Percentiles rank a stretch among this genome's conserved stretches.
Evolutionary conservation across 2,888 invertebrate species (phyloP).

Genomic region (Cheilosia pagana): DNA sequence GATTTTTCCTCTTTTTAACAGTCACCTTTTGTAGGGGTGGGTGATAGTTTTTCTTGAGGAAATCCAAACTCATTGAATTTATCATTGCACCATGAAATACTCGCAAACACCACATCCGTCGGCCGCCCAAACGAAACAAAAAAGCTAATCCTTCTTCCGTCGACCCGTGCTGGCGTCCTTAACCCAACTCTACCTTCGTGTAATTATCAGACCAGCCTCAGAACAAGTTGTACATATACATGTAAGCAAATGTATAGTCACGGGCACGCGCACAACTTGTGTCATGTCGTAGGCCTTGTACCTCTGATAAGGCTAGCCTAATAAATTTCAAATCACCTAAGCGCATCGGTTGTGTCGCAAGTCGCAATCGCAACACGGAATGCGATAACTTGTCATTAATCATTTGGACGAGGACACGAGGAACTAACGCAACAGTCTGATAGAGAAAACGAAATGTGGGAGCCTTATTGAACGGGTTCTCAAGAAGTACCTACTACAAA

Average conservation of each 20-base stretch:
- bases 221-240: conserved; percentile 49
- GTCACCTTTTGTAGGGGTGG: too few species aligned
- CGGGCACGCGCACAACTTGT: conserved; percentile 12
- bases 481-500: neutral
- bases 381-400: conserved; percentile 69
- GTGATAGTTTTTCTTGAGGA: too few species aligned
- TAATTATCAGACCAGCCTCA: conserved; percentile 44
- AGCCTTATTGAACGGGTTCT: conserved; percentile 57
- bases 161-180: neutral
- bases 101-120: neutral
- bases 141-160: conserved; percentile 26
- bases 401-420: too few species aligned
- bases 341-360: conserved; percentile 70
- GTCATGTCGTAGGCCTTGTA: conserved; percentile 66
- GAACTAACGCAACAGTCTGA: conserved; percentile 56
- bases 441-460: conserved; percentile 51
- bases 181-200: conserved; percentile 8
- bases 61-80: too few species aligned
- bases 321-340: conserved; percentile 74
- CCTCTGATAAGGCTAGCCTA: conserved; percentile 60
- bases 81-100: too few species aligned
- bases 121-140: conserved; percentile 26
- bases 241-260: conserved; percentile 11
- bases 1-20: neutral
- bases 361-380: conserved; percentile 69